Percentiles rank a stretch among this genome's conserved stretches.
phyloP scores from a whole-genome alignment of 2,113 vertebrate genomes.

The Hippocampus comes region DNA sequence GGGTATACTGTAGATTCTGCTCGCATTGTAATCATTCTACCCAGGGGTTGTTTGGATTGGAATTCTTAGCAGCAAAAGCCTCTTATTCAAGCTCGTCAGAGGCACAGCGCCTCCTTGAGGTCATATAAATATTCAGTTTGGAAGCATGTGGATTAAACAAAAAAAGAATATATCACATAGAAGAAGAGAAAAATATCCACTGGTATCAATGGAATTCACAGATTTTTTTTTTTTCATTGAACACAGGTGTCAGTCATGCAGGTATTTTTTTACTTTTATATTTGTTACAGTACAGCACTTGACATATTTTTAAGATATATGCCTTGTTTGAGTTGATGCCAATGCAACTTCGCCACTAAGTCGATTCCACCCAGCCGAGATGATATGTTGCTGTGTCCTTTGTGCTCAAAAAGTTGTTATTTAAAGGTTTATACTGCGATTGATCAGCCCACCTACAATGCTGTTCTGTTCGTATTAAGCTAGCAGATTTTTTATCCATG shows the following conservation, averaged over 20 bases:
- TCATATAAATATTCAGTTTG: not conserved
- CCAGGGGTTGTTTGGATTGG: constrained; percentile 64
- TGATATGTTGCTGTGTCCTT: not conserved
- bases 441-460: not conserved
- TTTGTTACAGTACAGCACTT: too few relatives aligned
- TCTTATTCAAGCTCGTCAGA: constrained; percentile 27
- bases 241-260: too few relatives aligned
- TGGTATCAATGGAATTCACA: too few relatives aligned
- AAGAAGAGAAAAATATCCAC: too few relatives aligned
- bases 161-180: too few relatives aligned
- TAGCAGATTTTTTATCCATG: too few relatives aligned
- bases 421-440: not conserved
- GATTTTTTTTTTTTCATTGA: too few relatives aligned
- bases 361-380: too few relatives aligned
- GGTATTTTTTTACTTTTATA: too few relatives aligned
- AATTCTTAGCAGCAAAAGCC: constrained; percentile 39
- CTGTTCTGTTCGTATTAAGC: not conserved
- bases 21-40: constrained; percentile 45
- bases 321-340: too few relatives aligned
- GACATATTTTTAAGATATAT: too few relatives aligned
- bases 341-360: too few relatives aligned
- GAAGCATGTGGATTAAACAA: not conserved
- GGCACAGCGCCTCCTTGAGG: constrained; percentile 67
- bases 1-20: constrained; percentile 25
- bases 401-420: not conserved